Conservation (phyloP, 2,888 invertebrate genomes). For the Listrodromus nycthemerus region DNA sequence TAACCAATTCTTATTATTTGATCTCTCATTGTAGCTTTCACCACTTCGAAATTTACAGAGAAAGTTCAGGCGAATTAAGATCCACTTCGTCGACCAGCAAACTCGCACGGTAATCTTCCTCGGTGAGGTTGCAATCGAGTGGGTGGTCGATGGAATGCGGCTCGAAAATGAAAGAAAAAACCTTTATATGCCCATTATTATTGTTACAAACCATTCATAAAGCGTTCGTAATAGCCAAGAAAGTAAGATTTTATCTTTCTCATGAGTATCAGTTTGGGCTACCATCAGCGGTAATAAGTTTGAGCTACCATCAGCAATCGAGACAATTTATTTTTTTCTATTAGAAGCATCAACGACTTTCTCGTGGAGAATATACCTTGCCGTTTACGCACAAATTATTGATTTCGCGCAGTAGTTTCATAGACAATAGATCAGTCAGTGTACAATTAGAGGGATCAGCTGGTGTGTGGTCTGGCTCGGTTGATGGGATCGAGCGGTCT, state of each 20-base stretch:
- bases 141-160: constrained; percentile 23
- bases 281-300: background rate
- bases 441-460: constrained; percentile 20
- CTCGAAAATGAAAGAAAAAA: background rate
- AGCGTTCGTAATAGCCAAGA: background rate
- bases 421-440: constrained; percentile 15
- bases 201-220: background rate
- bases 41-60: constrained; percentile 1
- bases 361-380: background rate
- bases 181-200: background rate
- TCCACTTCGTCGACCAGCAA: background rate
- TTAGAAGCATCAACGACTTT: background rate
- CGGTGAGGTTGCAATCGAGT: constrained; percentile 7
- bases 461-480: constrained; percentile 15
- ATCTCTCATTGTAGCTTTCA: constrained; percentile 27
- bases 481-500: background rate
- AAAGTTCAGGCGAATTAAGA: constrained; percentile 1
- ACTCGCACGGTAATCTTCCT: background rate
- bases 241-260: background rate
- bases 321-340: background rate
- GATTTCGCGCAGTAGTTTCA: constrained; percentile 19
- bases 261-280: background rate
- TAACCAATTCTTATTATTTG: constrained; percentile 23
- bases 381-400: constrained; percentile 14
- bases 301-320: background rate